Base-by-base conservation (phyloP, 2,113 vertebrate species). In the Eurystomus gularis region DNA sequence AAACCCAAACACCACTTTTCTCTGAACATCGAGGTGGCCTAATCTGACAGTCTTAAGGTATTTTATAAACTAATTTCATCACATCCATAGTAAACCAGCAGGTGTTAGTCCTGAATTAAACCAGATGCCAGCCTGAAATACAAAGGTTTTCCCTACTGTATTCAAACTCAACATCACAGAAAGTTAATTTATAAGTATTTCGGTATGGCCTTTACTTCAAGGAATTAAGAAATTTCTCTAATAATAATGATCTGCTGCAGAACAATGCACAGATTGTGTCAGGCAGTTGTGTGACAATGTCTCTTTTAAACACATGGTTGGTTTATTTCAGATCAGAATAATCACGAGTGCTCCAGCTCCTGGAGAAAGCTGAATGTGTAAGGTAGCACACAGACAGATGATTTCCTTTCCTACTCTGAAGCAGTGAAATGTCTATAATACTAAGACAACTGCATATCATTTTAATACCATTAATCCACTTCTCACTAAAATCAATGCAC, bases 301-400 rank as follows among this genome's bases (percentile, higher is more conserved):
- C 48, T 83, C 18, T 66, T 64, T 60, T 40, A 55, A 82, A 84
- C 13, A 64, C 19, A 46, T 13, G 7, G 31, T 9, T 49, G 40
- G 5, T 4, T 48, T 62, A 61, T 62, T 52, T 39, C 44, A 18
- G 16, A 64, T 39, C 13, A 19, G 33, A 46, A 77, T 65, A 82
- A 52, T 11, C 17, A 35, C 0, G 0, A 64, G 20, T 8, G 11
- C 16, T 26, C 26, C 21, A 52, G 9, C 46, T 76, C 46, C 29
- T 61, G 15, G 3, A 83, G 17, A 28, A 55, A 86, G 23, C 11
- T 77, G 64, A 48, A 79, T 15, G 10, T 17, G 28, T 23, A 68
- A 68, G 39, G 65, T 37, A n/a, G 10, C 2, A 0, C 29, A 33
- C 24, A 85, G 25, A 52, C 3, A 85, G 21, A 31, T 20, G 0